phyloP scores from a whole-genome alignment of 2,888 invertebrate genomes.

The Linnaemya vulpina region DNA sequence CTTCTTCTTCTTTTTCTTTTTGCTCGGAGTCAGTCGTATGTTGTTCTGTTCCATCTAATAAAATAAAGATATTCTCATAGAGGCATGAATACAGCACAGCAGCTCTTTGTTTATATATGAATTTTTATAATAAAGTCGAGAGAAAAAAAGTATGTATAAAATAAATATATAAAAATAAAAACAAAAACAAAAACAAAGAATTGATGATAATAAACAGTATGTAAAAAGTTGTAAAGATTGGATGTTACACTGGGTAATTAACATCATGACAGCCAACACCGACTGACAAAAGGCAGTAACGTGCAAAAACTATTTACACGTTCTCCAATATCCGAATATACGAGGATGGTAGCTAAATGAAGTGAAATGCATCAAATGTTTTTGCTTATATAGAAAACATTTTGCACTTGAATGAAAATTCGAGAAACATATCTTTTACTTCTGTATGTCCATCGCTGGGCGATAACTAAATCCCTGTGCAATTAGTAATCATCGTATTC shows the following conservation, averaged over 20 bases:
- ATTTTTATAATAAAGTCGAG: conserved; percentile 37
- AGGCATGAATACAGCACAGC: conserved; percentile 37
- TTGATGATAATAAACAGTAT: conserved; percentile 60
- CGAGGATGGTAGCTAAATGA: conserved; percentile 27
- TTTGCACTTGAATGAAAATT: too few relatives aligned
- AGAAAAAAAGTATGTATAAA: background rate
- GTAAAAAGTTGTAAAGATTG: conserved; percentile 73
- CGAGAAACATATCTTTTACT: too few relatives aligned
- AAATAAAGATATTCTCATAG: conserved; percentile 28
- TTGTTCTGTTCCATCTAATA: conserved; percentile 47
- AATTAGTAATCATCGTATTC: too few relatives aligned
- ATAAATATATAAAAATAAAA: conserved; percentile 22
- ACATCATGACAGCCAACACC: conserved; percentile 74
- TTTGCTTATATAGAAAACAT: too few relatives aligned
- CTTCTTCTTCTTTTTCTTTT: background rate
- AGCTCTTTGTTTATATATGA: conserved; percentile 75
- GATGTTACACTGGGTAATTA: conserved; percentile 81
- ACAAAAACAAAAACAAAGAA: conserved; percentile 53
- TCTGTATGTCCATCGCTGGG: too few relatives aligned
- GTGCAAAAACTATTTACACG: conserved; percentile 58
- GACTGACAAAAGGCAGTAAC: conserved; percentile 62
- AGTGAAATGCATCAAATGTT: too few relatives aligned
- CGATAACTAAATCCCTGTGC: too few relatives aligned
- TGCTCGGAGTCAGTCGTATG: conserved; percentile 32
- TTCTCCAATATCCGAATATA: background rate